These are phyloP conservation scores for Ptyas mucosa DNA, from an alignment of 2,113 vertebrate genomes.

Conservation along the genomic window DNA sequence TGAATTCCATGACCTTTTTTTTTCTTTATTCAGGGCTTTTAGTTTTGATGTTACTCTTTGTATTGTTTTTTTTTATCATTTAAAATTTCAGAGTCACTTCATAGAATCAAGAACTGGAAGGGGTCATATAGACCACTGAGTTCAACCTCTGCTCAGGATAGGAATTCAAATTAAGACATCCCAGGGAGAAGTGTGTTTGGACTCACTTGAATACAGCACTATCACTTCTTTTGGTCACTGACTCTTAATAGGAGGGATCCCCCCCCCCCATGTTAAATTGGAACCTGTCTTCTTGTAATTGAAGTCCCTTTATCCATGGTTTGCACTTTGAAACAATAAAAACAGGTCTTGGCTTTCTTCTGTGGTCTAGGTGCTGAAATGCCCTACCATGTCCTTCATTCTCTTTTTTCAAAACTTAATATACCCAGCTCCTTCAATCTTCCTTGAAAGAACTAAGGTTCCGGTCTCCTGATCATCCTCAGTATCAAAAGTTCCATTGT, in stretches of 20 bases:
- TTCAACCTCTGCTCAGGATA: neutral
- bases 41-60: neutral
- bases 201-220: neutral
- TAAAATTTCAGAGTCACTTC: neutral
- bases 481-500: neutral
- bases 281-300: neutral
- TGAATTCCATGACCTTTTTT: neutral
- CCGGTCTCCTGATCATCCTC: neutral
- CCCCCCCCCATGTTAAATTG: neutral
- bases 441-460: neutral
- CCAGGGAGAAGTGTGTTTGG: neutral
- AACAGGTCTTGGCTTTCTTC: neutral
- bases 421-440: neutral
- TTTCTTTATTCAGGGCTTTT: neutral
- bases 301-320: neutral
- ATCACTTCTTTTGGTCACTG: neutral
- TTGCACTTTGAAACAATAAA: neutral
- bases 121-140: neutral
- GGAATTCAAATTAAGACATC: neutral
- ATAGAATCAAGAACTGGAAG: neutral
- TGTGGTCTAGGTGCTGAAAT: neutral
- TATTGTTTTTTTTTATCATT: neutral
- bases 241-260: neutral
- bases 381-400: neutral
- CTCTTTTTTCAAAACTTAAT: neutral